phyloP scores from a whole-genome alignment of 2,797 vertebrate species.

The Sparus aurata region DNA sequence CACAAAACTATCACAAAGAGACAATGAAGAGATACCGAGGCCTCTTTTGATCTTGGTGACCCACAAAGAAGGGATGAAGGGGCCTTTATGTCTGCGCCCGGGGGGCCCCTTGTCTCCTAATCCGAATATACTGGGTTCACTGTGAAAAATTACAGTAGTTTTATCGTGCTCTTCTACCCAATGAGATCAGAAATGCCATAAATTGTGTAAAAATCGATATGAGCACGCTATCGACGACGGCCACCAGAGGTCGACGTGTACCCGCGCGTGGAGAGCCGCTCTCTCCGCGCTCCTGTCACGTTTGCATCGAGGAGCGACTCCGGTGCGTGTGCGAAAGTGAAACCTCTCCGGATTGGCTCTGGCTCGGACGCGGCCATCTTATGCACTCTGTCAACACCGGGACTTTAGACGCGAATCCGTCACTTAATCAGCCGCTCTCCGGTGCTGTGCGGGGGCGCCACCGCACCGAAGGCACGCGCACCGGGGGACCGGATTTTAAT shows the following conservation, averaged over 20 bases:
- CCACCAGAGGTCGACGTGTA: constrained; percentile 74
- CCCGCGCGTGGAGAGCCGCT: constrained; percentile 28
- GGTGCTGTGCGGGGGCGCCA: not conserved
- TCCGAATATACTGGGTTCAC: no score
- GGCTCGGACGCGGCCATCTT: constrained; percentile 86
- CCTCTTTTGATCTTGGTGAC: no score
- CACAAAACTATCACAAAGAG: no score
- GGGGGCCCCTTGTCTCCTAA: no score
- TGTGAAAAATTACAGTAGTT: not conserved
- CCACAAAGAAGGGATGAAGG: no score
- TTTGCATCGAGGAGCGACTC: constrained; percentile 62
- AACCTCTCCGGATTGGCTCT: constrained; percentile 84
- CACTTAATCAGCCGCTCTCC: constrained; percentile 26
- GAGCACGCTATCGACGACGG: not conserved
- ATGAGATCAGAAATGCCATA: not conserved
- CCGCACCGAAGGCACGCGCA: not conserved
- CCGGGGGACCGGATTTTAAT: not conserved
- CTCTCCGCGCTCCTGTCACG: constrained; percentile 54
- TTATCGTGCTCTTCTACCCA: not conserved
- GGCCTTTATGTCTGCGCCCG: no score
- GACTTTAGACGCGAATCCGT: constrained; percentile 33
- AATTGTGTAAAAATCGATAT: not conserved
- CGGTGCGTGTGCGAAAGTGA: constrained; percentile 79
- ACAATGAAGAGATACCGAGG: no score
- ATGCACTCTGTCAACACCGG: constrained; percentile 75